Conservation (phyloP, 2,888 invertebrate genomes). For the Diaperis boleti region DNA sequence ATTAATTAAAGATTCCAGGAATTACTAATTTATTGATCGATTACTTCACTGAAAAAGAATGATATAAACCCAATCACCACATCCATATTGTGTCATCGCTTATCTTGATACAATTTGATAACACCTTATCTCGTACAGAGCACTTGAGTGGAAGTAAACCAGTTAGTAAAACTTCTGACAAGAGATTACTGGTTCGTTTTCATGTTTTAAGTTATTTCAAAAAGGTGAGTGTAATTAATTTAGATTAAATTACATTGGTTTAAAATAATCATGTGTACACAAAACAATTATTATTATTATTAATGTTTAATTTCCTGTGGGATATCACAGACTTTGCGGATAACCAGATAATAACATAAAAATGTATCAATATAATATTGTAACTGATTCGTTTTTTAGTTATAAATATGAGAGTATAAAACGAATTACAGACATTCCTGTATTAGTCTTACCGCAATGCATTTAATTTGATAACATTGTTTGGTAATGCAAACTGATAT, state of each 20-base stretch:
- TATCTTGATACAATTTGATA: constrained; percentile 16
- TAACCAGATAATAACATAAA: too few species aligned
- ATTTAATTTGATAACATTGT: constrained; percentile 27
- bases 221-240: constrained; percentile 10
- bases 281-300: too few species aligned
- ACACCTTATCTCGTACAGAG: constrained; percentile 14
- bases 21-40: neutral
- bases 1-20: neutral
- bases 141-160: neutral
- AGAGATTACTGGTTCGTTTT: neutral
- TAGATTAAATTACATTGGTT: too few species aligned
- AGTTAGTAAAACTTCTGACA: neutral
- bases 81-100: constrained; percentile 15
- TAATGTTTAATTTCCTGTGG: too few species aligned
- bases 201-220: neutral
- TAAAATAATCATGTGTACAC: too few species aligned
- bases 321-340: too few species aligned
- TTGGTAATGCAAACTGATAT: constrained; percentile 19
- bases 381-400: too few species aligned
- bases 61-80: neutral
- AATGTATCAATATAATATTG: too few species aligned
- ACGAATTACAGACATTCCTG: constrained; percentile 15
- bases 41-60: neutral
- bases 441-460: neutral
- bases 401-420: too few species aligned